Percentiles rank a stretch among this genome's conserved stretches.
These are phyloP conservation scores for Drosophila trichaetosa DNA, from an alignment of 2,888 invertebrate species.

Conservation along the genomic window DNA sequence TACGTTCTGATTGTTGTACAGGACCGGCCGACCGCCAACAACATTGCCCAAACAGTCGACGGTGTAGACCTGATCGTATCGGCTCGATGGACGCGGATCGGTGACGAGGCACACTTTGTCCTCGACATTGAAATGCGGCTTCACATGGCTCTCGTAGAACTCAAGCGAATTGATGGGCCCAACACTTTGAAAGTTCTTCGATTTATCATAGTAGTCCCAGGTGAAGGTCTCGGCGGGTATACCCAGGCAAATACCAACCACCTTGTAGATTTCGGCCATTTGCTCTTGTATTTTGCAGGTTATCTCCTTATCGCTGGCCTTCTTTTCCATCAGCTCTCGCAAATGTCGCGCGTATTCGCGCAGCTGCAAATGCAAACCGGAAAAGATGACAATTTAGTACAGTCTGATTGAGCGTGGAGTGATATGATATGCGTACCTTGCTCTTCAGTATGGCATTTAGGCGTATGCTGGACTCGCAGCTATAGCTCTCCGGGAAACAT, in stretches of 20 bases:
- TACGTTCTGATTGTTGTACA: constrained; percentile 95
- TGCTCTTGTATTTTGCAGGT: constrained; percentile 88
- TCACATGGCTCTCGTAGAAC: constrained; percentile 92
- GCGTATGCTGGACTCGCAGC: constrained; percentile 90
- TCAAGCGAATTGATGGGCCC: constrained; percentile 92
- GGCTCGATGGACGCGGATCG: constrained; percentile 92
- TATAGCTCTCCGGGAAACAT: constrained; percentile 93
- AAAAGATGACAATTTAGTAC: not conserved
- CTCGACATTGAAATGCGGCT: constrained; percentile 91
- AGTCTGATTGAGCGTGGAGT: not conserved
- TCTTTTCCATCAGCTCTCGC: constrained; percentile 87
- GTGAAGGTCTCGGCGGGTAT: constrained; percentile 92
- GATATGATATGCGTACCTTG: constrained; percentile 87
- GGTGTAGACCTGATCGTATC: constrained; percentile 92
- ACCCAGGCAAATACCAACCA: constrained; percentile 93
- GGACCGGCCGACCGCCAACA: constrained; percentile 90
- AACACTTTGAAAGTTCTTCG: constrained; percentile 89
- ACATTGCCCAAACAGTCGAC: constrained; percentile 95
- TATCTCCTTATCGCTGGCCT: constrained; percentile 88
- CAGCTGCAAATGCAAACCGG: constrained; percentile 85
- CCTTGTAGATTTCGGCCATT: constrained; percentile 91
- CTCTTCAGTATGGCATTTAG: constrained; percentile 93
- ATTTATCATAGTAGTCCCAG: constrained; percentile 94
- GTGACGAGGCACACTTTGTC: constrained; percentile 95
- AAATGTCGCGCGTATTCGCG: constrained; percentile 92